Evolutionary conservation across 2,797 vertebrate species (phyloP), one percentile per base, ranked within the genome.

Genomic region (Crenichthys baileyi): DNA sequence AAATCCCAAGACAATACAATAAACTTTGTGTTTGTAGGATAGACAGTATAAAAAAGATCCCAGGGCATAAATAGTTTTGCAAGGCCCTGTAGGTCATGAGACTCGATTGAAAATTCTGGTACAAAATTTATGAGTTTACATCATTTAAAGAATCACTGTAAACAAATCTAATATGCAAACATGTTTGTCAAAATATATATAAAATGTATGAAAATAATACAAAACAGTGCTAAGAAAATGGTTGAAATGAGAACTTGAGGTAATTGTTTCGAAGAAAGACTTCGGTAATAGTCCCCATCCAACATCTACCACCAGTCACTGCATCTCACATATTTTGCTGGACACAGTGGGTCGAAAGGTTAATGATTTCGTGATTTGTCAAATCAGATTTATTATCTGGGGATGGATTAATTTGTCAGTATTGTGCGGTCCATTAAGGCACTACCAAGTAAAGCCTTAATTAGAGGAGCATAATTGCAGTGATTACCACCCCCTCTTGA

Each of bases 361-460:
- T 95, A 95, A 95, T 94, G 89, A 90, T 88, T 93, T 85, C 73
- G 87, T 90, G 87, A 91, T 93, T 90, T 89, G 87, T 93, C 90
- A 93, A 94, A 94, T 95, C 93, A 93, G 91, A 94, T 92, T 92
- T 91, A 93, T 92, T 94, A 94, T 93, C 89, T 81, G 80, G 93
- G 92, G 88, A 87, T 76, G 87, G 87, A 92, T 91, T 93, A 87
- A 95, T 95, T 93, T 93, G 88, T 93, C 90, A 81, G 89, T 78
- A 91, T 92, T 90, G 89, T 93, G 80, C 44, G 20, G 83, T 73
- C 89, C 84, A 93, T 93, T 92, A 89, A 92, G 86, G 83, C 89
- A 90, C 84, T 61, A 92, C 87, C 87, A 87, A 88, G 90, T 87
- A 88, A 89, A 89, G 88, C 86, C 84, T 90, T 93, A 93, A 95